phyloP scores from a whole-genome alignment of 2,113 vertebrate genomes.

The Mola mola region DNA sequence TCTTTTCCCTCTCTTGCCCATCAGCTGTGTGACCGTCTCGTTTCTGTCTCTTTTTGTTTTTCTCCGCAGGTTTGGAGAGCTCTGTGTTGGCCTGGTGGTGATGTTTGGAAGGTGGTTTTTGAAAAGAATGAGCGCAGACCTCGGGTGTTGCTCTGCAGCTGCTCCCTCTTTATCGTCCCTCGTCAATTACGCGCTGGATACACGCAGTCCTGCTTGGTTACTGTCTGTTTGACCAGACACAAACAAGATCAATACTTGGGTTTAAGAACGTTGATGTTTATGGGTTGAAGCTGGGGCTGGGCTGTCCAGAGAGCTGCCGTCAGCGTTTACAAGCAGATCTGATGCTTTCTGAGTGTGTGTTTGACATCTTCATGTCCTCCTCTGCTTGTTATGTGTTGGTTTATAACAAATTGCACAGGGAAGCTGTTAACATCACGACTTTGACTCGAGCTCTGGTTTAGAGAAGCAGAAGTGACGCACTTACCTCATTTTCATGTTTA shows the following conservation, averaged over 20 bases:
- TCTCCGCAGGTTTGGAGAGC: constrained; percentile 69
- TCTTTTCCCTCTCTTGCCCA: not conserved
- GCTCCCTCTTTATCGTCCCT: constrained; percentile 53
- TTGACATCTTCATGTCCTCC: constrained; percentile 11
- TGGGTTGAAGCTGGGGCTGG: constrained; percentile 48
- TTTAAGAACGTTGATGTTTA: constrained; percentile 42
- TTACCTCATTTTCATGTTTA: not conserved
- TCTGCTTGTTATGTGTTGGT: constrained; percentile 4
- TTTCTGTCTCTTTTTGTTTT: constrained; percentile 45
- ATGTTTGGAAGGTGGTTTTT: constrained; percentile 74
- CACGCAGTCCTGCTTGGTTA: constrained; percentile 34
- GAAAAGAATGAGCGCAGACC: constrained; percentile 73
- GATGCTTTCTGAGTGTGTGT: constrained; percentile 9
- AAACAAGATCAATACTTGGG: constrained; percentile 40
- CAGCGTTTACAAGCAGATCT: constrained; percentile 36
- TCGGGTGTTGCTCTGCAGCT: constrained; percentile 66
- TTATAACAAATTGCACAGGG: constrained; percentile 2
- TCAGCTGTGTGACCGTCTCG: constrained; percentile 41
- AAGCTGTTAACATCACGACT: constrained; percentile 1
- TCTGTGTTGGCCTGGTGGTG: constrained; percentile 69
- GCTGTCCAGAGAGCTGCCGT: constrained; percentile 28
- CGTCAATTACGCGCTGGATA: constrained; percentile 45
- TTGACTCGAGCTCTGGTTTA: not conserved
- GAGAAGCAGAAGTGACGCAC: not conserved
- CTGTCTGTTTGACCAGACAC: constrained; percentile 46